phyloP scores from a whole-genome alignment of 2,113 vertebrate species.

The Carlito syrichta region DNA sequence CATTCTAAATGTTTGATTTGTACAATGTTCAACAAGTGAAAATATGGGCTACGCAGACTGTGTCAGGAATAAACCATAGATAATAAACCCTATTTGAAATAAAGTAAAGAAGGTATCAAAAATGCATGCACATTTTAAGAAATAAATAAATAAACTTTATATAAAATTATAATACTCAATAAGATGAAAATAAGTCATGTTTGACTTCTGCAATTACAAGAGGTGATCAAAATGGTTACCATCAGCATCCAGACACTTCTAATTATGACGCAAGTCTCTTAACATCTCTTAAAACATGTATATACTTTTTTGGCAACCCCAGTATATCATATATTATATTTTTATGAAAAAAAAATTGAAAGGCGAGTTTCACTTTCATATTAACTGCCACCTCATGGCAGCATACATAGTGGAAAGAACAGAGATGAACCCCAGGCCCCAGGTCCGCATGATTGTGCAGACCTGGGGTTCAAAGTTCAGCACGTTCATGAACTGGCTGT shows the following conservation, averaged over 20 bases:
- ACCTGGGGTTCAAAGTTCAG: not conserved
- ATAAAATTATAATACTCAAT: not conserved
- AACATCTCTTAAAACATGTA: too few relatives aligned
- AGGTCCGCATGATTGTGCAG: too few relatives aligned
- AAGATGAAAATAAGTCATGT: too few relatives aligned
- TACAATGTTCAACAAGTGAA: not conserved
- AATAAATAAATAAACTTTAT: too few relatives aligned
- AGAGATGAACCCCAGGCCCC: not conserved
- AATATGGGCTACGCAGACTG: not conserved
- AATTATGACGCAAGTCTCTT: too few relatives aligned
- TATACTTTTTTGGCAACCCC: too few relatives aligned
- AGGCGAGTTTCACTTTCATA: not conserved
- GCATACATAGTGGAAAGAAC: not conserved
- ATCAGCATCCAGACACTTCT: too few relatives aligned
- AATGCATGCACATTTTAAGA: too few relatives aligned
- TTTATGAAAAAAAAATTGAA: not conserved
- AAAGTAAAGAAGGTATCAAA: too few relatives aligned
- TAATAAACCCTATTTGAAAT: not conserved
- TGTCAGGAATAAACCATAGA: not conserved
- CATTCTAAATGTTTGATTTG: not conserved
- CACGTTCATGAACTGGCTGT: not conserved
- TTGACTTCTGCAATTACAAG: too few relatives aligned
- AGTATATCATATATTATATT: too few relatives aligned
- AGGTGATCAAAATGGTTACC: too few relatives aligned
- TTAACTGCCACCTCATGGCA: not conserved